These are phyloP conservation scores for Eurytoma californica DNA, from an alignment of 2,888 invertebrate genomes.

Conservation along the genomic window DNA sequence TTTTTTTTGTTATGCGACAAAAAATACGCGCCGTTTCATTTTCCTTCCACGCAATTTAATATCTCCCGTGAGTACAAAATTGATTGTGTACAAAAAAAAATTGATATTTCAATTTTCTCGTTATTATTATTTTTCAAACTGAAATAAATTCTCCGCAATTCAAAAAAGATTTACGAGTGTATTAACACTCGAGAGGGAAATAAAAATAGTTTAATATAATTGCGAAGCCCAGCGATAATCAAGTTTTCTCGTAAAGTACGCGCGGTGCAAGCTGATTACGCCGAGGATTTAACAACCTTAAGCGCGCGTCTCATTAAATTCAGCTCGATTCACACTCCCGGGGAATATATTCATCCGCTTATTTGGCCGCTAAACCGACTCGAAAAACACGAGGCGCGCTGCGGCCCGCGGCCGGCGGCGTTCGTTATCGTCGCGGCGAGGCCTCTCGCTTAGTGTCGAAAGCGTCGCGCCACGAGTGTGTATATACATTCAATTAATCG, in stretches of 20 bases:
- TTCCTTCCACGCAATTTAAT: too few species aligned
- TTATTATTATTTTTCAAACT: too few species aligned
- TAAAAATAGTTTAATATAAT: too few species aligned
- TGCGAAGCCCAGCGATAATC: not conserved
- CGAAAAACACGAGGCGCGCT: not conserved
- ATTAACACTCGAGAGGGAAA: not conserved
- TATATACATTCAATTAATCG: conserved; percentile 50
- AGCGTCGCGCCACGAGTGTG: conserved; percentile 32
- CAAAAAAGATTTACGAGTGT: too few species aligned
- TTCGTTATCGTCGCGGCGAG: conserved; percentile 37
- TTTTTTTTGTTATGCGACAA: too few species aligned
- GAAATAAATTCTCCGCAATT: too few species aligned
- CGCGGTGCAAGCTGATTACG: not conserved
- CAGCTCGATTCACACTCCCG: conserved; percentile 4
- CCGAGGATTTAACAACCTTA: conserved; percentile 16
- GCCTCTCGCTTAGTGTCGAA: conserved; percentile 30
- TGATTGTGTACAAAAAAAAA: too few species aligned
- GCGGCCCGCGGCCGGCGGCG: not conserved
- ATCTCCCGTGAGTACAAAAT: too few species aligned
- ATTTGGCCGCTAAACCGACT: not conserved
- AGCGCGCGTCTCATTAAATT: not conserved
- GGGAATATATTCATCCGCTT: conserved; percentile 4
- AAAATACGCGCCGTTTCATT: too few species aligned
- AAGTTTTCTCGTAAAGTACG: conserved; percentile 17
- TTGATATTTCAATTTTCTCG: too few species aligned